Percentiles rank a stretch among this genome's conserved stretches.
Evolutionary conservation across 2,888 invertebrate species (phyloP).

Genomic region (Nineta flava): DNA sequence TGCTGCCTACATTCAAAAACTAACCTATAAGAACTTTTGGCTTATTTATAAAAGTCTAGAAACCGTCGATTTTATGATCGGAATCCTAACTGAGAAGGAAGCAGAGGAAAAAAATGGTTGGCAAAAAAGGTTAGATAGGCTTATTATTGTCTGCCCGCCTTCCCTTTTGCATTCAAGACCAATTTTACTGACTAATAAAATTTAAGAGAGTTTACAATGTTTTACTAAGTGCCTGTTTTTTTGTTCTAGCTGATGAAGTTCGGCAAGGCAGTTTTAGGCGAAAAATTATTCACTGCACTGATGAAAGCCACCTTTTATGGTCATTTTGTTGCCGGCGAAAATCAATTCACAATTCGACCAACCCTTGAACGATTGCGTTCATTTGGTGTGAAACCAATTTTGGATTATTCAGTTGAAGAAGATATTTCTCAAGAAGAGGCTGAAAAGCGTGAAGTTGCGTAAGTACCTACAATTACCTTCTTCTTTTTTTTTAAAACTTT

Average conservation of each 20-base stretch:
- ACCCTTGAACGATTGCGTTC: constrained; percentile 69
- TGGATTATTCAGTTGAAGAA: constrained; percentile 97
- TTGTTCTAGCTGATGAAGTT: constrained; percentile 67
- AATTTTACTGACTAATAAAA: too few species aligned
- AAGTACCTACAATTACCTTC: constrained; percentile 27
- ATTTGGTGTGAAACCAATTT: constrained; percentile 96
- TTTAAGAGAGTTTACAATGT: too few species aligned
- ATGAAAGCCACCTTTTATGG: constrained; percentile 97
- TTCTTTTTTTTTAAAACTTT: not conserved
- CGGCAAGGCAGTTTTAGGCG: constrained; percentile 58
- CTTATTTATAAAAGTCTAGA: too few species aligned
- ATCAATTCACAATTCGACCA: constrained; percentile 73
- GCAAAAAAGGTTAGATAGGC: too few species aligned
- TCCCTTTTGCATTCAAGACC: too few species aligned
- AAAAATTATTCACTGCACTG: constrained; percentile 58
- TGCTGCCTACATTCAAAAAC: too few species aligned
- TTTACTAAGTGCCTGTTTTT: too few species aligned
- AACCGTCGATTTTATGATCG: too few species aligned
- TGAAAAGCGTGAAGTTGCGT: constrained; percentile 88
- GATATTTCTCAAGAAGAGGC: constrained; percentile 89
- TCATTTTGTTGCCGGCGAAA: constrained; percentile 97
- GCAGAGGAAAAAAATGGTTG: too few species aligned
- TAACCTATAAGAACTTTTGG: too few species aligned
- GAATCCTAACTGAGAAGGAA: too few species aligned
- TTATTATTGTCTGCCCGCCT: too few species aligned